Base-by-base conservation (phyloP, 2,113 vertebrate species). In the Strigops habroptila region DNA sequence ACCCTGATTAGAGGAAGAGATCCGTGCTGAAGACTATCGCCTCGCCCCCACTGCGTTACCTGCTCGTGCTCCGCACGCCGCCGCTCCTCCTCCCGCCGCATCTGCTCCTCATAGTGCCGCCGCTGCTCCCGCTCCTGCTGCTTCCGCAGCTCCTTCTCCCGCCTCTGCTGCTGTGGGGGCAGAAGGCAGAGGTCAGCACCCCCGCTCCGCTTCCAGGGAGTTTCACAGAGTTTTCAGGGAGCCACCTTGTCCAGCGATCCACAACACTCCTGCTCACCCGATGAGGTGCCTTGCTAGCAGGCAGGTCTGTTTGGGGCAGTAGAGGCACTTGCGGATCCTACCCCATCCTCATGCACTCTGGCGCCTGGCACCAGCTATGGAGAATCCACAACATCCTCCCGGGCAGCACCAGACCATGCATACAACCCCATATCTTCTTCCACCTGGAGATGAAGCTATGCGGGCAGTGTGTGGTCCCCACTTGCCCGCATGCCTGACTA, bases 81-180 rank as follows among this genome's bases (percentile, higher is more conserved):
- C 97, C 99, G 95, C 98, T 99, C 99, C 97, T 99, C 99, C 91
- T 99, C 99, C 14, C 99, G 95, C 37, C 99, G 98, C 86, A 99
- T 97, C 98, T 99, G 99, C 97, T 99, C 99, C 97, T 99, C 99
- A 9, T 99, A 99, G 82, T 99, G 97, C 77, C 99, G 96, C 68
- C 99, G 98, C 97, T 99, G 99, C 93, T 99, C 99, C n/a, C 99
- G 94, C 96, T 99, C 99, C 98, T 99, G 99, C 97, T 99, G 99
- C 95, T 99, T 99, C 92, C 99, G 97, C 91, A 99, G 94, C 93
- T 99, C 99, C 30, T 99, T 99, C 97, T 99, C 99, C 5, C 99
- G 97, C 19, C 99, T 98, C 88, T 99, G 99, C 97, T 99, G 99
- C 99, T 99, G 97, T 69, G 52, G 90, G 90, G 41, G 60, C 44